phyloP scores from a whole-genome alignment of 2,888 invertebrate species.

The Zele albiditarsus region DNA sequence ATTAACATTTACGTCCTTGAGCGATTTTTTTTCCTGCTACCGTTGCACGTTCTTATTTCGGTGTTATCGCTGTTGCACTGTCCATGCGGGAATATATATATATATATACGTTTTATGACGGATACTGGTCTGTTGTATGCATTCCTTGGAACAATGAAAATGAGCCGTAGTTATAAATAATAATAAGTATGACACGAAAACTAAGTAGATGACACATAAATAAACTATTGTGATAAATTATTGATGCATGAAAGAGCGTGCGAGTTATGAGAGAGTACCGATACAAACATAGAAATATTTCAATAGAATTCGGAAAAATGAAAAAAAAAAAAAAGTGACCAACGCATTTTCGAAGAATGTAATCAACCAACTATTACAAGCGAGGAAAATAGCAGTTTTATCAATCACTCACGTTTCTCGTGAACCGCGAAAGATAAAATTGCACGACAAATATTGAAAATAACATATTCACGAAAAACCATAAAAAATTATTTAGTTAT shows the following conservation, averaged over 20 bases:
- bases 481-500: too few species aligned
- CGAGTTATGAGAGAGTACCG: neutral
- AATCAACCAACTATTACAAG: neutral
- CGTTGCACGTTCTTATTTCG: constrained; percentile 10
- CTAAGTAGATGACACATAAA: neutral
- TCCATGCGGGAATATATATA: neutral
- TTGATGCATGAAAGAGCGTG: neutral
- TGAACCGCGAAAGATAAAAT: too few species aligned
- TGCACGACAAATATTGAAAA: too few species aligned
- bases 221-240: neutral
- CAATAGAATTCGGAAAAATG: neutral
- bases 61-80: neutral
- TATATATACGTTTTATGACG: neutral
- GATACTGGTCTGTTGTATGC: neutral
- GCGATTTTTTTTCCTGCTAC: constrained; percentile 1
- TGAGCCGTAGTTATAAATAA: neutral
- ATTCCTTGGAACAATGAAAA: constrained; percentile 3
- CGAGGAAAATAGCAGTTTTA: neutral
- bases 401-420: too few species aligned
- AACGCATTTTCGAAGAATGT: neutral
- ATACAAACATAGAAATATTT: neutral
- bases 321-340: neutral
- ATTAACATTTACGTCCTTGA: neutral
- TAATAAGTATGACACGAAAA: neutral
- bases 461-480: too few species aligned